phyloP scores from a whole-genome alignment of 2,113 vertebrate species.

The Lophochroa leadbeateri region DNA sequence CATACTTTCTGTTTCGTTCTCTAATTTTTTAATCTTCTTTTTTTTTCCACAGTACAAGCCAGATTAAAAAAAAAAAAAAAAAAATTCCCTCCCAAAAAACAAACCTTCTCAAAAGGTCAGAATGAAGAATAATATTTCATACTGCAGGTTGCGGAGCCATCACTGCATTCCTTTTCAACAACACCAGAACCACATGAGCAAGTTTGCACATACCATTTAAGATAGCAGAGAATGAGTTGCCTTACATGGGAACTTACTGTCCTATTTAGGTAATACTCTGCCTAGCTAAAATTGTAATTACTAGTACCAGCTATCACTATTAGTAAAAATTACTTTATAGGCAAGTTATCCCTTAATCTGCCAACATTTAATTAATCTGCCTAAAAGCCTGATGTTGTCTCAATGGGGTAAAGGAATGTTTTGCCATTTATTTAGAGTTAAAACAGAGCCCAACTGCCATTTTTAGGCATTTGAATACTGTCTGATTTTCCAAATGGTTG shows the following conservation, averaged over 20 bases:
- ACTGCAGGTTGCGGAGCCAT: not conserved
- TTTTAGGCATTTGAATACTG: not conserved
- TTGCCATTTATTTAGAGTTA: not conserved
- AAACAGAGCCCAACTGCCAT: not conserved
- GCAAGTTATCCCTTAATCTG: not conserved
- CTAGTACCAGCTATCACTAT: not conserved
- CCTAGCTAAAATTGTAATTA: not conserved
- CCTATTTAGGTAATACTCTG: not conserved
- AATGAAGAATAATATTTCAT: not conserved
- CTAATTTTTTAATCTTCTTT: not conserved
- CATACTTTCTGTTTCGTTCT: not conserved
- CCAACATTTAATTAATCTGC: not conserved
- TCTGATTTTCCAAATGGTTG: not conserved
- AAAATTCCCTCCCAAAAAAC: not conserved
- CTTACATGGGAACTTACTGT: not conserved
- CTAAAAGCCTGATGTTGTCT: not conserved
- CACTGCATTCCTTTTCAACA: slow-evolving; percentile 7
- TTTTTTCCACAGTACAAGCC: not conserved
- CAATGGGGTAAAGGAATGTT: not conserved
- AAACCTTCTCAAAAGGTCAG: not conserved
- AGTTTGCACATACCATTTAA: not conserved
- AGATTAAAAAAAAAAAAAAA: not conserved
- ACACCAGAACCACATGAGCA: slow-evolving; percentile 8
- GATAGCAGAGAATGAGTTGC: not conserved
- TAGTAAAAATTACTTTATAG: not conserved